Conservation (phyloP, 2,113 vertebrate genomes). For the Oncorhynchus nerka region DNA sequence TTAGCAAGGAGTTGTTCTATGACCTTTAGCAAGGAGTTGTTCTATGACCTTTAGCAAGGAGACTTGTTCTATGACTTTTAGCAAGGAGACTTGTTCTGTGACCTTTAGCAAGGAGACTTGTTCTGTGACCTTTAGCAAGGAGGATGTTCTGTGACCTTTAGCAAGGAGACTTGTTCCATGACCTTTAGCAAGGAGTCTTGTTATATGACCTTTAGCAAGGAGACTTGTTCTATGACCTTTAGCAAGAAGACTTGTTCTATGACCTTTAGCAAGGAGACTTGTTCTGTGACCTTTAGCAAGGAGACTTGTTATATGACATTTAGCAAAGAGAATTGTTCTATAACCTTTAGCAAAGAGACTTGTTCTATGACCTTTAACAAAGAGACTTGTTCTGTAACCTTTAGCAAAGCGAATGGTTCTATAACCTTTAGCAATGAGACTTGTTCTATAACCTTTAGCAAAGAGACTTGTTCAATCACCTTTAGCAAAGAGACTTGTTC, state of each 20-base stretch:
- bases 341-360: conserved; percentile 21
- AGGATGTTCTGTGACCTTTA: conserved; percentile 13
- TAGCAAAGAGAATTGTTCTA: not conserved
- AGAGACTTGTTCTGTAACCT: not conserved
- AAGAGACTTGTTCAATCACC: too few relatives aligned
- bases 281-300: conserved; percentile 19
- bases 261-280: conserved; percentile 20
- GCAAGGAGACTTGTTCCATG: not conserved
- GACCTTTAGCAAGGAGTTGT: conserved; percentile 23
- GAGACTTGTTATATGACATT: conserved; percentile 9
- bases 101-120: conserved; percentile 24
- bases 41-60: conserved; percentile 22
- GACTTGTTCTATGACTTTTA: conserved; percentile 13
- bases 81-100: not conserved
- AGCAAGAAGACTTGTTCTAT: not conserved
- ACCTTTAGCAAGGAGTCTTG: conserved; percentile 23
- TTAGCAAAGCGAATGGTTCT: not conserved
- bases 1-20: not conserved
- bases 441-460: too few relatives aligned
- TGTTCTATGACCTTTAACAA: conserved; percentile 20
- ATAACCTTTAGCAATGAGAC: conserved; percentile 13
- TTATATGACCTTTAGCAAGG: conserved; percentile 19
- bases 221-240: conserved; percentile 7
- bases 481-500: too few relatives aligned
- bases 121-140: conserved; percentile 20